Conservation (phyloP, 2,797 vertebrate genomes). For the Dendrocincla fuliginosa region DNA sequence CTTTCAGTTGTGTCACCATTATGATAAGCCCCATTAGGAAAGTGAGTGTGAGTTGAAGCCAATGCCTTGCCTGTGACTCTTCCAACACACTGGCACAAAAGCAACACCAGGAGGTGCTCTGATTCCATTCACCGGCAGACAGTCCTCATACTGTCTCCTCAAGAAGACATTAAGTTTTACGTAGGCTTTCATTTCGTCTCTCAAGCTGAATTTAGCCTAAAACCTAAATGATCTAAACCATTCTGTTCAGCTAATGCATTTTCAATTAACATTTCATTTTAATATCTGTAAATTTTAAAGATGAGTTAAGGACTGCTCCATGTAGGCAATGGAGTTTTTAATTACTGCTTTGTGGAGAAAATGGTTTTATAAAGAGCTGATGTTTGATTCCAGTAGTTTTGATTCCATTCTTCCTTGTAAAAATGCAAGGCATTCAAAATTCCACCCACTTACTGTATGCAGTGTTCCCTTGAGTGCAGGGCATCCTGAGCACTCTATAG, state of each 20-base stretch:
- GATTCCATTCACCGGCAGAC: neutral
- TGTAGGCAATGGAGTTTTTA: neutral
- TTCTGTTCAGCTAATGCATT: neutral
- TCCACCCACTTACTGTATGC: neutral
- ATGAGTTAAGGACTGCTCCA: neutral
- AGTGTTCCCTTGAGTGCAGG: neutral
- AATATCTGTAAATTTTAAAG: neutral
- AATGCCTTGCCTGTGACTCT: neutral
- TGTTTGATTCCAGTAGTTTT: neutral
- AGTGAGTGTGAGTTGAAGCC: neutral
- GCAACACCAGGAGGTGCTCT: neutral
- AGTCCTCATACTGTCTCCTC: neutral
- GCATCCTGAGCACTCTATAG: neutral
- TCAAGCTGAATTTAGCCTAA: neutral
- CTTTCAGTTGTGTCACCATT: neutral
- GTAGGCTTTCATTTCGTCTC: neutral
- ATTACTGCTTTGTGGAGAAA: neutral
- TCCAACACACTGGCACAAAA: neutral
- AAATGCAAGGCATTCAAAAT: neutral
- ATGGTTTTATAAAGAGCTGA: neutral
- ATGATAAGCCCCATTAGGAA: neutral
- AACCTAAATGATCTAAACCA: neutral
- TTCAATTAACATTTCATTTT: constrained; percentile 30
- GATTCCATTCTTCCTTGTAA: neutral
- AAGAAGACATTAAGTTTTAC: neutral